These are phyloP conservation scores for Mesembrinibis cayennensis DNA, from an alignment of 2,113 vertebrate species.

Conservation along the genomic window DNA sequence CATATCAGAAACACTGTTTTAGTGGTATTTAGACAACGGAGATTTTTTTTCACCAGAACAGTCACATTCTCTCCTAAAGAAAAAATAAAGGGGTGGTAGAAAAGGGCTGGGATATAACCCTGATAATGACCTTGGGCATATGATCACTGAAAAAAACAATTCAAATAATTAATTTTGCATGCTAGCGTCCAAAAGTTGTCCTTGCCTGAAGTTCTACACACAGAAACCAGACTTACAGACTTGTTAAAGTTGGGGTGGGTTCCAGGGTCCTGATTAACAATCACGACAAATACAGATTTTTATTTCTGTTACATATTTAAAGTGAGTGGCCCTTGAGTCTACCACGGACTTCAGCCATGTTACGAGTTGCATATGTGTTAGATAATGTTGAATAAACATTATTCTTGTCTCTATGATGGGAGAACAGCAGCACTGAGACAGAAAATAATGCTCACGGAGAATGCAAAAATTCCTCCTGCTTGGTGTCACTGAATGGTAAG, in stretches of 20 bases:
- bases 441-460: neutral
- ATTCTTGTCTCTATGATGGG: neutral
- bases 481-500: neutral
- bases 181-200: neutral
- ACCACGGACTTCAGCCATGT: neutral
- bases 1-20: neutral
- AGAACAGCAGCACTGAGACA: neutral
- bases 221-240: neutral
- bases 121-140: neutral
- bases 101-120: neutral
- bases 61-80: neutral
- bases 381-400: neutral
- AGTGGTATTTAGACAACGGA: neutral
- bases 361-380: neutral
- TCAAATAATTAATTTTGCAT: neutral
- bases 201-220: neutral
- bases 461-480: neutral
- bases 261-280: neutral
- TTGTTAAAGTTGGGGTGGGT: neutral
- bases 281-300: neutral
- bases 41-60: neutral
- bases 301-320: neutral
- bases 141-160: accelerated
- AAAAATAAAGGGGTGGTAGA: neutral
- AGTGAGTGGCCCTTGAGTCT: accelerated